These are phyloP conservation scores for Magallana angulata DNA, from an alignment of 1,140 invertebrate genomes.

Conservation along the genomic window DNA sequence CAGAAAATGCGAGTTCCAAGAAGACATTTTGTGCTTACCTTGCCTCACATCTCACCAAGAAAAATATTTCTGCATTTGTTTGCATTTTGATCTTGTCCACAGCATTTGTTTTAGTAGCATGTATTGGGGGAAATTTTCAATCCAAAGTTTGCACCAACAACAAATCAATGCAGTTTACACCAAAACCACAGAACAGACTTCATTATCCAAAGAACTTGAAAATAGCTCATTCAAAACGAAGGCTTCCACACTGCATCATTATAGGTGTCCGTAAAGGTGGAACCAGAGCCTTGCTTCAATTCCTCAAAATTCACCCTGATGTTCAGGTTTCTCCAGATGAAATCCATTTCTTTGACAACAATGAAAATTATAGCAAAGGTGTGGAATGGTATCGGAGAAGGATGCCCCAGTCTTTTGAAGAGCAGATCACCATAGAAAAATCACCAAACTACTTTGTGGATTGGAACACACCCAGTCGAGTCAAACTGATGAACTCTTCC, in stretches of 20 bases:
- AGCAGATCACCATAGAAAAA: constrained; percentile 81
- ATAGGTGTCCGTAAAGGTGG: constrained; percentile 81
- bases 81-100: constrained; percentile 13
- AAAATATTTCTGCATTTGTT: constrained; percentile 3
- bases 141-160: constrained; percentile 19
- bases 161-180: background rate
- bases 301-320: constrained; percentile 78
- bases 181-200: constrained; percentile 8
- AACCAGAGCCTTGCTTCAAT: constrained; percentile 80
- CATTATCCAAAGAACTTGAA: constrained; percentile 3
- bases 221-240: constrained; percentile 56
- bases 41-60: constrained; percentile 10
- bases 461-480: constrained; percentile 87
- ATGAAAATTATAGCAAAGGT: constrained; percentile 77
- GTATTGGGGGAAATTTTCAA: constrained; percentile 8
- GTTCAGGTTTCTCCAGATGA: constrained; percentile 74
- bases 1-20: background rate
- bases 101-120: constrained; percentile 24
- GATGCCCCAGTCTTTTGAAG: constrained; percentile 73
- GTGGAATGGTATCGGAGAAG: constrained; percentile 79
- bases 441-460: constrained; percentile 81
- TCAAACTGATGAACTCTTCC: constrained; percentile 91
- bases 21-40: background rate
- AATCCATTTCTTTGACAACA: constrained; percentile 80
- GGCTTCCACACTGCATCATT: constrained; percentile 77